Percentiles rank a stretch among this genome's conserved stretches.
Conservation (phyloP, 2,113 vertebrate genomes). For the Mesocricetus auratus region DNA sequence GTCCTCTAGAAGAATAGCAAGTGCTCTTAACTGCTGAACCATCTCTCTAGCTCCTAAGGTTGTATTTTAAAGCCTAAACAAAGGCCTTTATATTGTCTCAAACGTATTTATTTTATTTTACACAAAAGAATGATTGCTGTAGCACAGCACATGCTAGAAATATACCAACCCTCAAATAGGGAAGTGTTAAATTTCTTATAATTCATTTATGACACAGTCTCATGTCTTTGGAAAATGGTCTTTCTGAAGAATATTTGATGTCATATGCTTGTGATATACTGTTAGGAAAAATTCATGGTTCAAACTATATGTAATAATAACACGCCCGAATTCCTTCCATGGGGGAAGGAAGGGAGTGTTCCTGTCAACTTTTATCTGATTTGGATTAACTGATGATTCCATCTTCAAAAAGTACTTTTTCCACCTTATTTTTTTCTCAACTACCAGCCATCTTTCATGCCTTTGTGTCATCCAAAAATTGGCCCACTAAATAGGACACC, state of each 20-base stretch:
- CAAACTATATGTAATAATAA: not conserved
- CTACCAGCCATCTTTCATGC: not conserved
- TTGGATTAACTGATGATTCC: not conserved
- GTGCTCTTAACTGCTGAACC: not conserved
- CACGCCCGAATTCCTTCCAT: not conserved
- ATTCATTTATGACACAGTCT: not conserved
- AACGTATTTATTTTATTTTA: constrained; percentile 16
- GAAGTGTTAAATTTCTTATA: constrained; percentile 30
- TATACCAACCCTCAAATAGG: not conserved
- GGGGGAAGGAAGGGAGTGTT: not conserved
- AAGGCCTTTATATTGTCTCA: not conserved
- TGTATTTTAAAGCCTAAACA: not conserved
- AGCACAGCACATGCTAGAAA: not conserved
- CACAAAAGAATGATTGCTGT: constrained; percentile 6
- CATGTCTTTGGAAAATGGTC: not conserved
- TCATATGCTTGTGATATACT: not conserved
- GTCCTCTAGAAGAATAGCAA: not conserved
- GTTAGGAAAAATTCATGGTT: not conserved
- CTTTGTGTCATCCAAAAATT: not conserved
- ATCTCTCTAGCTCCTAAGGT: not conserved
- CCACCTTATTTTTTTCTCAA: not conserved
- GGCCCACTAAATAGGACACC: not conserved
- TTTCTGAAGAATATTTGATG: not conserved
- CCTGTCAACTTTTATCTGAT: constrained; percentile 10
- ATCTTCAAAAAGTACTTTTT: not conserved